Conservation (phyloP, 2,888 invertebrate species). For the Limnephilus marmoratus region DNA sequence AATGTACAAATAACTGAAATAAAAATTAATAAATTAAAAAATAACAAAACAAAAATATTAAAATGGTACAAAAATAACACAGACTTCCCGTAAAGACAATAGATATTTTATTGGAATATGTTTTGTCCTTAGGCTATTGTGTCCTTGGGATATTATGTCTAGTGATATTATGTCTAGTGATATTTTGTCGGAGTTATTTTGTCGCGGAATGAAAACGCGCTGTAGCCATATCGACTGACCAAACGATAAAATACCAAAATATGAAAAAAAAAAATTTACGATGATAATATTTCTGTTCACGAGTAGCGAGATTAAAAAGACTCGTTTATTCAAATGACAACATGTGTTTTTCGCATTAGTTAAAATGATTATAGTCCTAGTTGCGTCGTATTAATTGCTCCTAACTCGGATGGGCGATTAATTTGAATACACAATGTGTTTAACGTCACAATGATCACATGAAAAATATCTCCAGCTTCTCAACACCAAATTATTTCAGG, state of each 20-base stretch:
- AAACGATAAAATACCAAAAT: not conserved
- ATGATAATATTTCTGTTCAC: not conserved
- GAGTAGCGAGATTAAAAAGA: not conserved
- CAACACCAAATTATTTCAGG: not conserved
- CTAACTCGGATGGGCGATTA: slow-evolving; percentile 45
- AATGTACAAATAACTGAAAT: too few relatives aligned
- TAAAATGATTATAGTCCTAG: slow-evolving; percentile 1
- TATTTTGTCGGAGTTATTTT: too few relatives aligned
- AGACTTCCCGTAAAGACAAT: too few relatives aligned
- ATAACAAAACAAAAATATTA: too few relatives aligned
- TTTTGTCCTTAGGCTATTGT: too few relatives aligned
- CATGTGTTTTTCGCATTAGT: slow-evolving; percentile 35
- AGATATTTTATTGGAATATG: too few relatives aligned
- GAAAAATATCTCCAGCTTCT: slow-evolving; percentile 6
- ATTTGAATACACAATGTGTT: slow-evolving; percentile 39
- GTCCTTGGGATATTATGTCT: too few relatives aligned
- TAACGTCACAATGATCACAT: slow-evolving; percentile 11
- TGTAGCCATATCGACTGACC: not conserved
- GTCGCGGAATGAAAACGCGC: too few relatives aligned
- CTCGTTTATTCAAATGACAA: slow-evolving; percentile 24
- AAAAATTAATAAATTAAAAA: too few relatives aligned
- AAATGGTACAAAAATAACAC: too few relatives aligned
- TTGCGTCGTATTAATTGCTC: slow-evolving; percentile 32
- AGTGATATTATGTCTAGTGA: too few relatives aligned
- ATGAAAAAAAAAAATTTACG: not conserved